Base-by-base conservation (phyloP, 2,797 vertebrate species). In the Spinus olivaceus region DNA sequence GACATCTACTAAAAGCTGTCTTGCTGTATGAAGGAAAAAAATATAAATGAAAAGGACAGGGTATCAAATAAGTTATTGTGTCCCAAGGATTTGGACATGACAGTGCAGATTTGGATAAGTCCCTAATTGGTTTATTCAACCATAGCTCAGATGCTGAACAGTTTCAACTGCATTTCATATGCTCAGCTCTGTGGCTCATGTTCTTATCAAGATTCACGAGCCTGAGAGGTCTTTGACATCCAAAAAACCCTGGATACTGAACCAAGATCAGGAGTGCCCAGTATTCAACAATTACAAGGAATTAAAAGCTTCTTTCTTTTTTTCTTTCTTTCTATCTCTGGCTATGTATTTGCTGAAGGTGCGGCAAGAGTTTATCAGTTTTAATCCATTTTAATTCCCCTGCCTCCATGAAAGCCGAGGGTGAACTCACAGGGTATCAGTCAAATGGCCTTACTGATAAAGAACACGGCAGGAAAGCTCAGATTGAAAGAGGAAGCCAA, bases 91-190 rank as follows among this genome's bases (percentile, higher is more conserved):
- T 73, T 63, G 66, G 41, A 69, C 10, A 28, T 12, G 30, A 85
- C 41, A 81, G 33, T 42, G 59, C 70, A 91, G 59, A 65, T 69
- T 76, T 88, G 54, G 41, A 0, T 67, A 91, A 81, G n/a, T 61
- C 66, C 28, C 44, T 91, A 90, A 94, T 56, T 83, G 63, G 32
- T 83, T 96, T 74, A 90, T 59, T 83, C 59, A 89, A 33, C 61
- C 47, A 72, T 6, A 76, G 46, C 44, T 94, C 69, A 69, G 60
- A 59, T 6, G 56, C 4, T 2, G 2, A 90, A 83, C 14, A 94
- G 49, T 77, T 94, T 78, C 64, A 65, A 41, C 22, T 65, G 22
- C 46, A 61, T 25, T 57, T 78, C 64, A 51, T 41, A 59, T 3
- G 17, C 54, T 44, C 2, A 0, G 35, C 66, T 79, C 28, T 74